Evolutionary conservation across 1,140 invertebrate genomes (phyloP).

Genomic region (Diachasmimorpha longicaudata): DNA sequence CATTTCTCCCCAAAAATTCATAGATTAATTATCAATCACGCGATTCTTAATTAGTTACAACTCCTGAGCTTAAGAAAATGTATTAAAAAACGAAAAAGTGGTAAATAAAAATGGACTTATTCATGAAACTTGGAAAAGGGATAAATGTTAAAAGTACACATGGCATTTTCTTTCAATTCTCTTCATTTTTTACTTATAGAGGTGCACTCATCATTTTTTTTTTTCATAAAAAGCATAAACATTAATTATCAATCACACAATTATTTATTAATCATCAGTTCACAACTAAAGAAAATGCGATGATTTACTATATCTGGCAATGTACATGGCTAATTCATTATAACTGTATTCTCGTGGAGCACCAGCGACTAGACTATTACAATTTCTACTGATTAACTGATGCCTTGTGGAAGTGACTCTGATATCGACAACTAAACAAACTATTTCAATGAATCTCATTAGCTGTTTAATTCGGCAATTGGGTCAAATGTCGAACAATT

Average conservation of each 20-base stretch:
- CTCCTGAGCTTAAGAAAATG: slow-evolving; percentile 35
- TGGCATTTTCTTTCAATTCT: slow-evolving; percentile 5
- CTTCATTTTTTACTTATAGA: background rate
- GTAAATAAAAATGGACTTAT: slow-evolving; percentile 55
- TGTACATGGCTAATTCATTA: background rate
- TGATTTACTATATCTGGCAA: background rate
- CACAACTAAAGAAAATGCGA: background rate
- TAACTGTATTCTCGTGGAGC: background rate
- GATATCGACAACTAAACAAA: no score
- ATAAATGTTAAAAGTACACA: slow-evolving; percentile 64
- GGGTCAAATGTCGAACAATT: background rate
- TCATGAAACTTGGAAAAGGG: slow-evolving; percentile 58
- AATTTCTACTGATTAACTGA: no score
- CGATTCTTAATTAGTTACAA: no score
- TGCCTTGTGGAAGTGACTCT: no score
- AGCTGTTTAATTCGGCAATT: background rate
- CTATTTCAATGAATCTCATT: no score
- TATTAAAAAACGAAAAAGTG: slow-evolving; percentile 36
- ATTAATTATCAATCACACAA: background rate
- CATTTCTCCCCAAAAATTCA: background rate
- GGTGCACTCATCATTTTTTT: background rate
- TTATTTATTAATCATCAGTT: background rate
- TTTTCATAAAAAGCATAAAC: background rate
- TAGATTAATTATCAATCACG: no score
- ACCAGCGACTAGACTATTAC: background rate